Percentiles rank a stretch among this genome's conserved stretches.
Evolutionary conservation across 2,113 vertebrate genomes (phyloP).

Genomic region (Fulmarus glacialis): DNA sequence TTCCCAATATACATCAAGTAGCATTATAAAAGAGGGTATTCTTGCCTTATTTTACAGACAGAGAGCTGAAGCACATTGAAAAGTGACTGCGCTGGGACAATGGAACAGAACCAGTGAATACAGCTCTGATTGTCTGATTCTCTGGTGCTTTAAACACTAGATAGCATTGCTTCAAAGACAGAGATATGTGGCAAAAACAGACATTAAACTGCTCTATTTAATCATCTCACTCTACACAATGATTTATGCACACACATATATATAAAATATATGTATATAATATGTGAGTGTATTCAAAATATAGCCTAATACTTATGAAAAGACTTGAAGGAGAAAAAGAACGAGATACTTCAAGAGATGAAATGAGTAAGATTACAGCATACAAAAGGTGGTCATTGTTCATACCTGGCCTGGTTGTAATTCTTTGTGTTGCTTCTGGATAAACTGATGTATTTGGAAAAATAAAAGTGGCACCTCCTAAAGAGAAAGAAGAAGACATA

Average conservation of each 20-base stretch:
- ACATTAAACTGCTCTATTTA: background rate
- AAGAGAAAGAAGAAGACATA: slow-evolving; percentile 73
- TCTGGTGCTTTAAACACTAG: background rate
- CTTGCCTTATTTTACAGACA: background rate
- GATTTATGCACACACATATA: background rate
- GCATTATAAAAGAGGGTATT: background rate
- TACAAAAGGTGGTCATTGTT: background rate
- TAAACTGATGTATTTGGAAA: slow-evolving; percentile 88
- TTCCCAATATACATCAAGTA: background rate
- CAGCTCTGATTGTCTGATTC: background rate
- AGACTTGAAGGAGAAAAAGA: background rate
- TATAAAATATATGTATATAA: background rate
- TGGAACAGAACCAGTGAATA: background rate
- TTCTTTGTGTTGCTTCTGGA: slow-evolving; percentile 84
- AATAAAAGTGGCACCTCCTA: slow-evolving; percentile 90
- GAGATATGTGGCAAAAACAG: background rate
- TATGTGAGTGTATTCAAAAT: background rate
- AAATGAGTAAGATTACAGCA: background rate
- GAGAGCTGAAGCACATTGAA: background rate
- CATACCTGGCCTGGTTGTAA: slow-evolving; percentile 85
- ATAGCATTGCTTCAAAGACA: background rate
- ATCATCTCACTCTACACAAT: background rate
- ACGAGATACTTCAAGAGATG: background rate
- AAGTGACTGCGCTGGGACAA: background rate
- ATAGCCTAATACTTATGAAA: background rate